Base-by-base conservation (phyloP, 2,888 invertebrate species). In the Anthophora plumipes region DNA sequence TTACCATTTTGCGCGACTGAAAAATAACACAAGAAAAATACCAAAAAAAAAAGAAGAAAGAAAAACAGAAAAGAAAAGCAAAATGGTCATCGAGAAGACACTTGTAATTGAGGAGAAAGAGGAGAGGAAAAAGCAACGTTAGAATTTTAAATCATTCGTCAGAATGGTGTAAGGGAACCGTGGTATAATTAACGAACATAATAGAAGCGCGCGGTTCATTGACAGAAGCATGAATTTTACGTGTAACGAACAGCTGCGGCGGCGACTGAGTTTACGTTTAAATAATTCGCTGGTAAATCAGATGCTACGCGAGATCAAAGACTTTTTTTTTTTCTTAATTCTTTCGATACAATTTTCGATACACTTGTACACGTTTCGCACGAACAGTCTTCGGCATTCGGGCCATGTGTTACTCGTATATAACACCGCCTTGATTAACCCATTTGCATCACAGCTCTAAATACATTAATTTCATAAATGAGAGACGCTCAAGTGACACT, bases 211-310 rank as follows among this genome's bases (percentile, higher is more conserved):
- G 60, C 66, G 39, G 61, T 60, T 46, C 66, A 69, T 61, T 20
- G 57, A 64, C 73, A 61, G 12, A 31, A 41, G 17, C n/a, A 66
- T 54, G 55, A 70, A 11, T 72, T 68, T 60, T 41, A 73, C 60
- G 68, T 43, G 66, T 60, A 43, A 37, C 25, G 59, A 50, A 0
- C 22, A 46, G 1, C 31, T 14, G 41, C 31, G 12, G 37, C 39
- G 43, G 43, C 43, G 60, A 20, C 59, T n/a, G 74, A 74, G 48
- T 50, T 46, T 43, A 52, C 14, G n/a, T 14, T 39, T 12, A 22
- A 31, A 31, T n/a, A 22, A n/a, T 20, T 52, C 50, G 22, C 50
- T n/a, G 70, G 52, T 25, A 17, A 31, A 52, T 22, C 39, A 39
- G 11, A 20, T 11, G 25, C 41, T 41, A 17, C 25, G 25, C 20